A percentile compares a stretch with the other conserved stretches of the same genome.
phyloP scores from a whole-genome alignment of 2,113 vertebrate genomes.

The Corythoichthys intestinalis region DNA sequence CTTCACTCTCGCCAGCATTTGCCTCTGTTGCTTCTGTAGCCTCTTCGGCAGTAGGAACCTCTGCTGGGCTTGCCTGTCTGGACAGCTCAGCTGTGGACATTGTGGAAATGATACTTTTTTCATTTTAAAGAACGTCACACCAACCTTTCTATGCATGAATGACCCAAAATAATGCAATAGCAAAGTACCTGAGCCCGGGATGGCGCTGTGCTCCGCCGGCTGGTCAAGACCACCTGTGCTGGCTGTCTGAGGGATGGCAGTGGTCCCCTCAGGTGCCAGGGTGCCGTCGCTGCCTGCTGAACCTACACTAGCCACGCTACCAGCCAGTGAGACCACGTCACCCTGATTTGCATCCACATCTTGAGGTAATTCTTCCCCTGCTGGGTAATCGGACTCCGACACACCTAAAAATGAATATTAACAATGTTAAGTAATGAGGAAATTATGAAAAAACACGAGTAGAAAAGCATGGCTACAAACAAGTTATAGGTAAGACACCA shows the following conservation, averaged over 20 bases:
- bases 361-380: constrained; percentile 87
- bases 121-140: not conserved
- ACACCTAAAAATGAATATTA: constrained; percentile 73
- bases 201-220: constrained; percentile 71
- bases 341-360: constrained; percentile 78
- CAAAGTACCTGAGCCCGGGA: constrained; percentile 43
- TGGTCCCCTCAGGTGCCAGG: constrained; percentile 79
- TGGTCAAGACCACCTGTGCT: constrained; percentile 76
- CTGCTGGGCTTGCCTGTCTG: constrained; percentile 64
- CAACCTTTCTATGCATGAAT: not conserved
- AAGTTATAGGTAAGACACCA: no score
- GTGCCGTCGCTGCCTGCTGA: constrained; percentile 80
- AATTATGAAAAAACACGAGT: not conserved
- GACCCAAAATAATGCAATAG: not conserved
- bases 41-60: constrained; percentile 86
- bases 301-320: constrained; percentile 70
- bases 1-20: constrained; percentile 68
- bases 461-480: not conserved
- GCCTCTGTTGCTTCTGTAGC: constrained; percentile 92
- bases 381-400: constrained; percentile 84
- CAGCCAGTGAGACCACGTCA: constrained; percentile 71
- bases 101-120: not conserved
- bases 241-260: constrained; percentile 82
- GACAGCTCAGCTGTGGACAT: constrained; percentile 54
- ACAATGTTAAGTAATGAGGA: not conserved